These are phyloP conservation scores for Mesoligia furuncula DNA, from an alignment of 2,888 invertebrate genomes.

Conservation along the genomic window DNA sequence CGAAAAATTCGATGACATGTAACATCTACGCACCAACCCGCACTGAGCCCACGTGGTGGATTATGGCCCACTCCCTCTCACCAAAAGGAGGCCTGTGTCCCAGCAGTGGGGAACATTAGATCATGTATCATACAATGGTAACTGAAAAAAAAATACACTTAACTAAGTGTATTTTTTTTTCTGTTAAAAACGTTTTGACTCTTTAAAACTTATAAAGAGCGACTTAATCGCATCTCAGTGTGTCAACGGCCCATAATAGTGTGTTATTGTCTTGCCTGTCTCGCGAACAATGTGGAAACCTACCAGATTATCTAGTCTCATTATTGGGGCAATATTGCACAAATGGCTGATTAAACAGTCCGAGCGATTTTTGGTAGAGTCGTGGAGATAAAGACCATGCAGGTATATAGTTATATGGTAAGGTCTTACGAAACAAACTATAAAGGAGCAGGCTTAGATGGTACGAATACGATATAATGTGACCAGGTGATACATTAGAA, in stretches of 20 bases:
- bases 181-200: too few relatives aligned
- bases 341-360: slow-evolving; percentile 41
- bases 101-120: not conserved
- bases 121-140: not conserved
- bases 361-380: slow-evolving; percentile 35
- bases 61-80: not conserved
- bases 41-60: not conserved
- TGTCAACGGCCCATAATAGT: slow-evolving; percentile 54
- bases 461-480: not conserved
- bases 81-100: not conserved
- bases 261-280: slow-evolving; percentile 60
- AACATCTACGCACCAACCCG: not conserved
- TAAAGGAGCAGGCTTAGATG: not conserved
- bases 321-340: slow-evolving; percentile 46
- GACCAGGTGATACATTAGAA: too few relatives aligned
- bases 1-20: not conserved
- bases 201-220: slow-evolving; percentile 52
- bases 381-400: not conserved
- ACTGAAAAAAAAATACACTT: not conserved
- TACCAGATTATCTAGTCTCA: slow-evolving; percentile 61
- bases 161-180: too few relatives aligned
- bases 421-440: not conserved
- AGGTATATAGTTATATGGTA: not conserved
- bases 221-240: slow-evolving; percentile 56
- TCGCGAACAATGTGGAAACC: slow-evolving; percentile 64